Evolutionary conservation across 92 coral and sea anemone genomes (phyloP).

Genomic region (Blastomussa wellsi): DNA sequence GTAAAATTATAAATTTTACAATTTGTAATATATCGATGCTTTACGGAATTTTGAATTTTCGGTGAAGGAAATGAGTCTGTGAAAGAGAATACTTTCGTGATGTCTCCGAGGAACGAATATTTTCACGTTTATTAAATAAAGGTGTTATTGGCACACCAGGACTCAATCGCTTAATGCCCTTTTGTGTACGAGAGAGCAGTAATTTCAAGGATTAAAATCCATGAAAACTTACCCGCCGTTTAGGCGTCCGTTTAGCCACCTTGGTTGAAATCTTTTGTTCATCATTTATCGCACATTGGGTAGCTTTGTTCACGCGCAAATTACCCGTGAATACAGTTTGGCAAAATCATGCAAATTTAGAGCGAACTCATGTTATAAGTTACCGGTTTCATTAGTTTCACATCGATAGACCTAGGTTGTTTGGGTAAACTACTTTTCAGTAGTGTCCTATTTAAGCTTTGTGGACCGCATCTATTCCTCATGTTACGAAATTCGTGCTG

Average conservation of each 20-base stretch:
- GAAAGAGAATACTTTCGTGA: not conserved
- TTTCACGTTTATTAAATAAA: slow-evolving; percentile 17
- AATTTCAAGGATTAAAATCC: slow-evolving; percentile 19
- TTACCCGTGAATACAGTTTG: slow-evolving; percentile 13
- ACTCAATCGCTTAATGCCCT: slow-evolving; percentile 7
- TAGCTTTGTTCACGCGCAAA: slow-evolving; percentile 23
- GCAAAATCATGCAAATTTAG: slow-evolving; percentile 36
- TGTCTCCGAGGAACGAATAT: not conserved
- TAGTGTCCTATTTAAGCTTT: not conserved
- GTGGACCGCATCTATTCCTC: not conserved
- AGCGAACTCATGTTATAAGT: slow-evolving; percentile 1
- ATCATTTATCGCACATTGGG: slow-evolving; percentile 30
- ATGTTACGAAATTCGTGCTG: not conserved
- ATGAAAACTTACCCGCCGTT: not conserved
- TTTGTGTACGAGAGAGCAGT: slow-evolving; percentile 1
- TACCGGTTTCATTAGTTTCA: slow-evolving; percentile 34
- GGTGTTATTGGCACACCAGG: not conserved
- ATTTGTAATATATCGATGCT: not conserved
- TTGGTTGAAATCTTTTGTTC: slow-evolving; percentile 13
- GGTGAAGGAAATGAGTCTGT: not conserved
- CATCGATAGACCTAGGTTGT: slow-evolving; percentile 2
- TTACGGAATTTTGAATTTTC: not conserved
- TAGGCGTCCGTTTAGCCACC: slow-evolving; percentile 9
- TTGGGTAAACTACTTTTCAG: not conserved
- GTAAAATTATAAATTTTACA: no score